phyloP scores from a whole-genome alignment of 1,140 invertebrate genomes.

The Halictus rubicundus region DNA sequence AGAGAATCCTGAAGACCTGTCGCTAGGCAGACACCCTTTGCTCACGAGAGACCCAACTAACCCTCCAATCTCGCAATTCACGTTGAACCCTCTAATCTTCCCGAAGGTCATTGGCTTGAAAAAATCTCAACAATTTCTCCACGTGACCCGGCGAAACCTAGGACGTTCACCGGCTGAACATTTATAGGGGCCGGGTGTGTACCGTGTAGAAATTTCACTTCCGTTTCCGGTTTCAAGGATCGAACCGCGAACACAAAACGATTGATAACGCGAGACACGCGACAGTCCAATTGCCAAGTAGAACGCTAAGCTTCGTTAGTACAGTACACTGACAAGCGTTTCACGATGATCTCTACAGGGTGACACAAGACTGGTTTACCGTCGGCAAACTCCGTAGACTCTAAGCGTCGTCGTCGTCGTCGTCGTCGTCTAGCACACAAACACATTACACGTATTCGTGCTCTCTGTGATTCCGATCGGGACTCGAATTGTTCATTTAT shows the following conservation, averaged over 20 bases:
- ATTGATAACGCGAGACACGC: conserved; percentile 63
- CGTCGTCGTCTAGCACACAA: too few species aligned
- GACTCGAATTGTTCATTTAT: neutral
- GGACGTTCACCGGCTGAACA: neutral
- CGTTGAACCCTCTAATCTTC: neutral
- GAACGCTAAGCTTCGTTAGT: conserved; percentile 71
- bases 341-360: conserved; percentile 71
- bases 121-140: too few species aligned
- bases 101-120: neutral
- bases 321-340: conserved; percentile 65
- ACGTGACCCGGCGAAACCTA: too few species aligned
- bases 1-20: neutral
- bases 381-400: neutral
- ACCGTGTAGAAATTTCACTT: conserved; percentile 28
- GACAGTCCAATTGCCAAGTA: conserved; percentile 69
- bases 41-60: neutral
- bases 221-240: conserved; percentile 77
- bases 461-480: neutral
- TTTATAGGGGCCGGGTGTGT: neutral
- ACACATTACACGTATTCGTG: neutral
- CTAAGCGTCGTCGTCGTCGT: neutral
- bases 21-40: neutral
- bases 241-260: conserved; percentile 58
- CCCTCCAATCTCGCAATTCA: conserved; percentile 42
- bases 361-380: conserved; percentile 47